These are phyloP conservation scores for Tinamus guttatus DNA, from an alignment of 2,113 vertebrate species.

Conservation along the genomic window DNA sequence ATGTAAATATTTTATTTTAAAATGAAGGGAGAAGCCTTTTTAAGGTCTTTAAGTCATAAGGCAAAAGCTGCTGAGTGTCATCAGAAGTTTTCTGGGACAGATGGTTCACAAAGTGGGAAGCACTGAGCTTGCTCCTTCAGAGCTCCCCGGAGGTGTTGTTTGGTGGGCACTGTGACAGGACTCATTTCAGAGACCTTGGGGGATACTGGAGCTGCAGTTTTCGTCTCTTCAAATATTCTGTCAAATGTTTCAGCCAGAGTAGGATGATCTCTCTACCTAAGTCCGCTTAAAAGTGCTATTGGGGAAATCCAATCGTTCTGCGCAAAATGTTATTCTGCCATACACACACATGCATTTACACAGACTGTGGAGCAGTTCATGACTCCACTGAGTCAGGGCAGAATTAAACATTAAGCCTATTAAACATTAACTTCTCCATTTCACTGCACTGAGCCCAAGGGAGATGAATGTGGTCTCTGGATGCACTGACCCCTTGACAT, in stretches of 20 bases:
- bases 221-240: background rate
- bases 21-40: background rate
- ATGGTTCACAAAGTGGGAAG: rapidly evolving
- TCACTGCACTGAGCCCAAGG: background rate
- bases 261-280: background rate
- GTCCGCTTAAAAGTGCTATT: background rate
- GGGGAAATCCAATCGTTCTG: background rate
- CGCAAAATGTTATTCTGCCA: background rate
- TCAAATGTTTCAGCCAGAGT: background rate
- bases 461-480: background rate
- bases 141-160: background rate
- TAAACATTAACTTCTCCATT: background rate
- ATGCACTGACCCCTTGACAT: background rate
- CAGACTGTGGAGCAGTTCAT: background rate
- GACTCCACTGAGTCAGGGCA: background rate
- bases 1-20: background rate
- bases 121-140: background rate
- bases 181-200: background rate
- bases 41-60: background rate
- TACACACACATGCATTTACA: too few relatives aligned
- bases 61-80: background rate
- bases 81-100: background rate
- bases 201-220: background rate
- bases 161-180: background rate
- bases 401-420: too few relatives aligned